A percentile compares a stretch with the other conserved stretches of the same genome.
Evolutionary conservation across 2,797 vertebrate species (phyloP).

Genomic region (Paramormyrops hopkinsi): DNA sequence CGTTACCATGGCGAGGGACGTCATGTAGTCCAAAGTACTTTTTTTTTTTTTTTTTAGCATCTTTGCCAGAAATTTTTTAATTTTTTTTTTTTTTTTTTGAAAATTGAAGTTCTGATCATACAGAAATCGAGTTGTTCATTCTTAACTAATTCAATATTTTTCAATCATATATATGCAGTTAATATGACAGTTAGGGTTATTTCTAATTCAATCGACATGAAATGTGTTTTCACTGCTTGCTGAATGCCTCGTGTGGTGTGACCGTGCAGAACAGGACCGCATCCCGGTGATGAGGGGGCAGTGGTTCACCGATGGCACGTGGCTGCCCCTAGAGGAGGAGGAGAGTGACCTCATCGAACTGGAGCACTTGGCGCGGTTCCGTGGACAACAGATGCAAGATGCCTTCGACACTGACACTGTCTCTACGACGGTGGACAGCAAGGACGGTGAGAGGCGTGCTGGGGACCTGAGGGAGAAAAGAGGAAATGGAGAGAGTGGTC

Average conservation of each 20-base stretch:
- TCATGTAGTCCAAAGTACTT: not conserved
- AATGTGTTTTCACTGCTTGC: not conserved
- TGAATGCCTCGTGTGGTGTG: not conserved
- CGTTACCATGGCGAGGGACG: not conserved
- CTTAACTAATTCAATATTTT: not conserved
- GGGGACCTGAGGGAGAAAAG: not conserved
- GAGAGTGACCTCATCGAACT: conserved; percentile 91
- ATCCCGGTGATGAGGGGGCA: conserved; percentile 96
- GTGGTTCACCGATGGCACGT: conserved; percentile 94
- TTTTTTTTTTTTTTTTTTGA: not conserved
- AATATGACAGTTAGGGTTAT: not conserved
- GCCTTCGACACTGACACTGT: conserved; percentile 81
- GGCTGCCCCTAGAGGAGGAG: conserved; percentile 92
- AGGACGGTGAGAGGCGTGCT: conserved; percentile 78
- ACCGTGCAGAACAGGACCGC: conserved; percentile 75
- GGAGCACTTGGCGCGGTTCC: conserved; percentile 84
- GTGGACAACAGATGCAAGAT: conserved; percentile 84
- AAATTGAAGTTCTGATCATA: not conserved
- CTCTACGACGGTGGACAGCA: conserved; percentile 82
- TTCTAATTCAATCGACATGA: not conserved
- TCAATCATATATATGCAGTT: not conserved
- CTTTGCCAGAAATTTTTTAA: not conserved
- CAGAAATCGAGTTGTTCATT: not conserved
- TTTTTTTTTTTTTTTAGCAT: not conserved
- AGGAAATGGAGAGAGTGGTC: not conserved